Percentiles rank a stretch among this genome's conserved stretches.
Evolutionary conservation across 2,797 vertebrate species (phyloP).

Genomic region (Clarias laeviceps): DNA sequence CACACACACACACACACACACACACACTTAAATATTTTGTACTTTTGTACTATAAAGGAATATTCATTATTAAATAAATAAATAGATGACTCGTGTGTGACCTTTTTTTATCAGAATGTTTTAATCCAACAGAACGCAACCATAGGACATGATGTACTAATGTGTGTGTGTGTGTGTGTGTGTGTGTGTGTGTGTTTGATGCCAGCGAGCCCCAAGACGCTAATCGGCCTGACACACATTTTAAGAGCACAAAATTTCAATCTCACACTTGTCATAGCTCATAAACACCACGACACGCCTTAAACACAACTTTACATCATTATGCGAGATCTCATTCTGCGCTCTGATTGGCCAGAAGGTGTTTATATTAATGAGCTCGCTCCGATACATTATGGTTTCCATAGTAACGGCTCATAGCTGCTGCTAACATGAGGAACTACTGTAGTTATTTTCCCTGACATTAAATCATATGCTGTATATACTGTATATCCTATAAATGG

Average conservation of each 20-base stretch:
- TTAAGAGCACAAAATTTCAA: constrained; percentile 52
- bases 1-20: background rate
- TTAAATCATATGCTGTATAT: background rate
- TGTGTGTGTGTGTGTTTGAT: background rate
- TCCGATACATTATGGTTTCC: background rate
- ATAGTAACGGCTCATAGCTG: background rate
- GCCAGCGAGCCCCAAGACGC: constrained; percentile 4
- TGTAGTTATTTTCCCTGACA: background rate
- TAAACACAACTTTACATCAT: background rate
- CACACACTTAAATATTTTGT: background rate
- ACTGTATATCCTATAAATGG: background rate
- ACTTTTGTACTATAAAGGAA: background rate
- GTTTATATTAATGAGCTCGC: background rate
- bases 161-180: background rate
- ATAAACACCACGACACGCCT: constrained; percentile 15
- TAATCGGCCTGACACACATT: constrained; percentile 57
- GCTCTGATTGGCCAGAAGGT: background rate
- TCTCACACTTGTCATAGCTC: constrained; percentile 54
- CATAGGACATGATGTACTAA: background rate
- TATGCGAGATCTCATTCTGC: background rate
- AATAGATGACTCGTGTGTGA: background rate
- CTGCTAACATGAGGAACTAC: too few species aligned
- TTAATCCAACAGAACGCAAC: background rate
- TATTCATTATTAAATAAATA: background rate
- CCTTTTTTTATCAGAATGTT: background rate